Percentiles rank a stretch among this genome's conserved stretches.
phyloP scores from a whole-genome alignment of 1,140 invertebrate species.

The Listronotus bonariensis region DNA sequence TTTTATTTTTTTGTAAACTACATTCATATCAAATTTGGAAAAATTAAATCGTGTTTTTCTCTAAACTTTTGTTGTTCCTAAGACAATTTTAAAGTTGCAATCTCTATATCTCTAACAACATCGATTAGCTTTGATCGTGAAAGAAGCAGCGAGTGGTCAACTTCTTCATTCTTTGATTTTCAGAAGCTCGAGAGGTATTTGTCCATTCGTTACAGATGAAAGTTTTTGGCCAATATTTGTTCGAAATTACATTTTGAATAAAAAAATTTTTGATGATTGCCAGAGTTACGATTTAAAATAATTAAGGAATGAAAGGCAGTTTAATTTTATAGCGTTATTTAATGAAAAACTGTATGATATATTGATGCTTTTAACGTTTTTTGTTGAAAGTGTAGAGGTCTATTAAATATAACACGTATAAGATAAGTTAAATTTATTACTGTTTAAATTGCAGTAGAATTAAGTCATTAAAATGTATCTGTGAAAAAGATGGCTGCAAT shows the following conservation, averaged over 20 bases:
- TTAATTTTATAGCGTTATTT: slow-evolving; percentile 16
- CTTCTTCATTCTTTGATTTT: slow-evolving; percentile 18
- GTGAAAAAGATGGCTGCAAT: no score
- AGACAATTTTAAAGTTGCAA: not conserved
- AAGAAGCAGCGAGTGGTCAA: no score
- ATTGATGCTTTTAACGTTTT: slow-evolving; percentile 16
- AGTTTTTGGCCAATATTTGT: slow-evolving; percentile 24
- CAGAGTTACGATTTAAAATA: not conserved
- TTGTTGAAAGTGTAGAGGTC: not conserved
- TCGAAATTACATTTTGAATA: slow-evolving; percentile 20
- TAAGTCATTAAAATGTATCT: no score
- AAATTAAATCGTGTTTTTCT: no score
- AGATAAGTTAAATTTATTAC: no score
- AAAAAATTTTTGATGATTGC: slow-evolving; percentile 16
- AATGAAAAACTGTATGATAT: slow-evolving; percentile 22
- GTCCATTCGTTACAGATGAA: slow-evolving; percentile 10
- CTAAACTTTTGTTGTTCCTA: no score
- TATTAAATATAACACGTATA: slow-evolving; percentile 9
- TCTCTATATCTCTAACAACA: no score
- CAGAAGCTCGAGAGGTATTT: slow-evolving; percentile 18
- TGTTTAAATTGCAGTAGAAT: no score
- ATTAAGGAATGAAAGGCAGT: slow-evolving; percentile 11
- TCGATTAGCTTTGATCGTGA: no score
- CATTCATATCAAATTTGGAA: no score
- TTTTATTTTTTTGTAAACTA: no score